Evolutionary conservation across 2,113 vertebrate species (phyloP).

Genomic region (Phocoena phocoena): DNA sequence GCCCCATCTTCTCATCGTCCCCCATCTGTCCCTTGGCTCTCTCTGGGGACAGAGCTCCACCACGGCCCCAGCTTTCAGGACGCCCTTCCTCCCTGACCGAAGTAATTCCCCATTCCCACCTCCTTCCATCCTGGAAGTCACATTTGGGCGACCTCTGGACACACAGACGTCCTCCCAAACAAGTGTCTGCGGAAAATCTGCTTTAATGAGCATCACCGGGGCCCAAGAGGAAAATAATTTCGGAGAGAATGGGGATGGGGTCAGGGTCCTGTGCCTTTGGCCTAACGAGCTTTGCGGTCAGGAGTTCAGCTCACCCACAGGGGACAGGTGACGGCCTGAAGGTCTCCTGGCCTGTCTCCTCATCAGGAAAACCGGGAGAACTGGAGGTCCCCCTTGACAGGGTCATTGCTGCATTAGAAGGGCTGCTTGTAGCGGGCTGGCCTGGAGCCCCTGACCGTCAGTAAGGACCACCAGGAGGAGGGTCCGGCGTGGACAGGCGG

Average conservation of each 20-base stretch:
- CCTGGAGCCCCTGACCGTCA: background rate
- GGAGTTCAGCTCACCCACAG: background rate
- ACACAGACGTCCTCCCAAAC: background rate
- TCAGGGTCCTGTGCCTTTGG: background rate
- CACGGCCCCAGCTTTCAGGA: background rate
- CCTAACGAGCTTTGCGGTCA: background rate
- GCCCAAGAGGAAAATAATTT: background rate
- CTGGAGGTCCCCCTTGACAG: background rate
- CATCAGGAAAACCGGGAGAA: background rate
- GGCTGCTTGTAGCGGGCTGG: too few relatives aligned
- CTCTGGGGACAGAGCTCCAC: background rate
- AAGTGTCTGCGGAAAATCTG: background rate
- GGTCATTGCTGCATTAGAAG: background rate
- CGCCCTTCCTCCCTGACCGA: too few relatives aligned
- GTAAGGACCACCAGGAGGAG: too few relatives aligned
- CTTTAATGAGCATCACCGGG: background rate
- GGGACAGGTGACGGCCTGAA: background rate
- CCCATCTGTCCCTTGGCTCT: background rate
- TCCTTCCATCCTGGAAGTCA: background rate
- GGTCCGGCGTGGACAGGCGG: fast-evolving
- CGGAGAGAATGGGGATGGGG: background rate
- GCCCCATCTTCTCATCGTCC: background rate
- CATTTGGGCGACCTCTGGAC: background rate
- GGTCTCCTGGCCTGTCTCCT: background rate
- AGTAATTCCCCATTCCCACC: too few relatives aligned